Conservation (phyloP, 2,888 invertebrate species). For the Pardosa pseudoannulata region DNA sequence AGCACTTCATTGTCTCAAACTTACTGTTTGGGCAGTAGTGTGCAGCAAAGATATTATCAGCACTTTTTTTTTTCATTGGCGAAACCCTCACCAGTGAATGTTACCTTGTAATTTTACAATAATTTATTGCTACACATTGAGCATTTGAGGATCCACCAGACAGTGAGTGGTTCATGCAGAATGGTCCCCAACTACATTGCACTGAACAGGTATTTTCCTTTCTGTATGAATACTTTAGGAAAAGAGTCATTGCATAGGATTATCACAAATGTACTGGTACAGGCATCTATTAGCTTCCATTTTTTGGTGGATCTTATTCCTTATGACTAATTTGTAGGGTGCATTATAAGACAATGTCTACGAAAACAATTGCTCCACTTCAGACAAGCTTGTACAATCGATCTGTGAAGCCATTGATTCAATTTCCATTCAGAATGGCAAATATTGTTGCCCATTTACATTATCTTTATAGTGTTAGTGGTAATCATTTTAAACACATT, state of each 20-base stretch:
- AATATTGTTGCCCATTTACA: too few species aligned
- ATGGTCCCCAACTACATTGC: not conserved
- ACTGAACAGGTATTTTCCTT: not conserved
- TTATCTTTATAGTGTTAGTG: too few species aligned
- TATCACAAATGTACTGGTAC: not conserved
- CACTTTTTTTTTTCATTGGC: not conserved
- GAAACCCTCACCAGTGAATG: not conserved
- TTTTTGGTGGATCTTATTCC: not conserved
- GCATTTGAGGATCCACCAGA: slow-evolving; percentile 16
- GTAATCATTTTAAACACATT: too few species aligned
- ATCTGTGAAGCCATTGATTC: not conserved
- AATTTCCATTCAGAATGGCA: too few species aligned
- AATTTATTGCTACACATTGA: not conserved
- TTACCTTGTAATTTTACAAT: not conserved
- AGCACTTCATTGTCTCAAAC: not conserved
- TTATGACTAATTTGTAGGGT: not conserved
- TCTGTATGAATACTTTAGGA: not conserved
- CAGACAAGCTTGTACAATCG: not conserved
- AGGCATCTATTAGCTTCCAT: not conserved
- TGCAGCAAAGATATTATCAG: not conserved
- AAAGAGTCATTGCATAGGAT: not conserved
- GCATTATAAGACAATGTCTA: not conserved
- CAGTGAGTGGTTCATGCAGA: not conserved
- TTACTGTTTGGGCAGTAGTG: not conserved
- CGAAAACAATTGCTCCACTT: not conserved